Evolutionary conservation across 1,140 invertebrate genomes (phyloP), one percentile per base, ranked within the genome.

Genomic region (Saccostrea echinata): DNA sequence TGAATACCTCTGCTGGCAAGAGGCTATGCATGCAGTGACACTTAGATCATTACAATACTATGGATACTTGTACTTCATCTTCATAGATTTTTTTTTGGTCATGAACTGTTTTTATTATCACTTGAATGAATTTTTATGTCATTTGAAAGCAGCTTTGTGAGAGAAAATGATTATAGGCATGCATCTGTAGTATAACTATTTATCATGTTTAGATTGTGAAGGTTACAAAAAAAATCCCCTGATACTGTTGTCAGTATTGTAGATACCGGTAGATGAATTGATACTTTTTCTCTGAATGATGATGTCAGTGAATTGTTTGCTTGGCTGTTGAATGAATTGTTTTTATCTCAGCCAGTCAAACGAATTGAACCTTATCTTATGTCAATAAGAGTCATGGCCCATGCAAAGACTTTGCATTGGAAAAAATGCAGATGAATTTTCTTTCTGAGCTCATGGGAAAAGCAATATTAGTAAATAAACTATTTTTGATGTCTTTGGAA

Each of bases 1-100:
- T 76, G 68, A 76, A 76, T 33, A 35, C 68, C 68, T 76, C 68
- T 76, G 68, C 68, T 76, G 68, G 68, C 68, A 76, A 76, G 68
- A 76, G 68, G 68, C 30, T 27, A 12, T 30, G 68, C 68, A 76
- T 76, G 68, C 24, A 76, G 68, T 21, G 55, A 61, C 18, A 61
- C 1, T 61, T 61, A 61, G 55, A 30, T 30, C 27, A 76, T 16
- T 33, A 33, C 27, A 16, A 27, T 30, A 76, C 68, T 30, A 30
- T 30, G 30, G 24, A 16, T 16, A 13, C 33, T 16, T 30, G 27
- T 27, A 76, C 68, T 35, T 76, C 68, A 76, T 24, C 68, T 30
- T 8, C 9, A 18, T 76, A 76, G 27, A 76, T 35, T 33, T 76
- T 61, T 57, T 43, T 27, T 30, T 13, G 33, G 68, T 76, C 24